Evolutionary conservation across 2,797 vertebrate genomes (phyloP).

Genomic region (Periophthalmus magnuspinnatus): DNA sequence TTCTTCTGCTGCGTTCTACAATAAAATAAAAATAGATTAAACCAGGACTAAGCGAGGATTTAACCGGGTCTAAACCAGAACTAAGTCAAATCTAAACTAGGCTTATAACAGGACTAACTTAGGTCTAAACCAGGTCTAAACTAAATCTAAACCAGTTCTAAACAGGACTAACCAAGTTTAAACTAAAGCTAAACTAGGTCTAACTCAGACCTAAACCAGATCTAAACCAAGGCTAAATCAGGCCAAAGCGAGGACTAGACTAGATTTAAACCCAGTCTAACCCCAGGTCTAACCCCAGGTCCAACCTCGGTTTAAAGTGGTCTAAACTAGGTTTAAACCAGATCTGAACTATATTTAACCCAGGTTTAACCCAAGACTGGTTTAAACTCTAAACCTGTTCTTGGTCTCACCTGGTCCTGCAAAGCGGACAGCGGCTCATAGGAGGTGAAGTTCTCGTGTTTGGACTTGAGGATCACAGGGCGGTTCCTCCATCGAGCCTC

Average conservation of each 20-base stretch:
- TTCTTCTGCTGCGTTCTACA: conserved; percentile 77
- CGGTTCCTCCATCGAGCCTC: conserved; percentile 87
- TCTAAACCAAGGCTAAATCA: neutral
- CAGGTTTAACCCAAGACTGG: too few species aligned
- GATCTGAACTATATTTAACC: neutral
- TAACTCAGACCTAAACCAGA: neutral
- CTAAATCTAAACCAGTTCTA: neutral
- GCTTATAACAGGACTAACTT: neutral
- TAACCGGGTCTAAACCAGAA: neutral
- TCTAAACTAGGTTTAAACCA: neutral
- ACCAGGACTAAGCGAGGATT: neutral
- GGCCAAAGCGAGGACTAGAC: too few species aligned
- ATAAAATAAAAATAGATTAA: neutral
- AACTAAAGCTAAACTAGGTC: neutral
- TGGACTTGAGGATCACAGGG: conserved; percentile 90
- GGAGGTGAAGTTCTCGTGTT: conserved; percentile 90
- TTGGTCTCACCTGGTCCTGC: conserved; percentile 72
- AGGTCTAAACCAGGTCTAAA: neutral
- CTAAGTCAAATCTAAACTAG: neutral
- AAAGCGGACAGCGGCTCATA: conserved; percentile 81
- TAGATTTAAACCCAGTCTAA: neutral
- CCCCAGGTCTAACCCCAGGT: neutral
- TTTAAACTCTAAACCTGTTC: too few species aligned
- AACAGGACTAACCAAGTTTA: neutral
- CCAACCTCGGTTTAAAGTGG: neutral